A percentile compares a stretch with the other conserved stretches of the same genome.
These are phyloP conservation scores for Mantis religiosa DNA, from an alignment of 2,888 invertebrate genomes.

Conservation along the genomic window DNA sequence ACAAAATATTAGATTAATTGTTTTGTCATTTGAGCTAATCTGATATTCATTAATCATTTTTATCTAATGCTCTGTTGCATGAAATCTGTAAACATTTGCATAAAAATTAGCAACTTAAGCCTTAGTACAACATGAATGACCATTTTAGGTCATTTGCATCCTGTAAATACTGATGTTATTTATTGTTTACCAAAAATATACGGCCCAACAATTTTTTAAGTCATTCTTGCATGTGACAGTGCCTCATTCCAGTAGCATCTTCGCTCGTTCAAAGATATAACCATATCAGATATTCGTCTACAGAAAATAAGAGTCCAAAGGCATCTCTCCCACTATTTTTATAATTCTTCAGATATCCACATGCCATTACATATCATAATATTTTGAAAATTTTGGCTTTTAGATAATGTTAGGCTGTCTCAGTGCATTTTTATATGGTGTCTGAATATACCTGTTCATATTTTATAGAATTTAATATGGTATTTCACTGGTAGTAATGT, in stretches of 20 bases:
- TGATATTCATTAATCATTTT: neutral
- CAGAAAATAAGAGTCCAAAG: neutral
- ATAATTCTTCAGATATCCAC: neutral
- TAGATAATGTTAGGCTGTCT: neutral
- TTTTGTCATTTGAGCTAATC: neutral
- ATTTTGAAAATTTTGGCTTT: neutral
- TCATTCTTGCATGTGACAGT: neutral
- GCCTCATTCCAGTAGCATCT: neutral
- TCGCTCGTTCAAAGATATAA: neutral
- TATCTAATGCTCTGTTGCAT: neutral
- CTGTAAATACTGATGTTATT: neutral
- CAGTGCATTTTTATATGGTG: neutral
- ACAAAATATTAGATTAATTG: neutral
- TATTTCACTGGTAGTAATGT: neutral
- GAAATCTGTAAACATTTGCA: neutral
- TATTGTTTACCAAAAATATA: neutral
- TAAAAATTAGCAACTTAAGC: neutral
- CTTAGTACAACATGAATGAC: neutral
- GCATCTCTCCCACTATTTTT: neutral
- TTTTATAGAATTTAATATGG: neutral
- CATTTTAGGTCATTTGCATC: neutral
- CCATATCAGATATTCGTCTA: neutral
- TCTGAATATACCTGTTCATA: neutral
- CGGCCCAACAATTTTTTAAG: neutral
- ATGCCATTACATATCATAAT: neutral